Base-by-base conservation (phyloP, 2,888 invertebrate species). In the Cerastis rubricosa region DNA sequence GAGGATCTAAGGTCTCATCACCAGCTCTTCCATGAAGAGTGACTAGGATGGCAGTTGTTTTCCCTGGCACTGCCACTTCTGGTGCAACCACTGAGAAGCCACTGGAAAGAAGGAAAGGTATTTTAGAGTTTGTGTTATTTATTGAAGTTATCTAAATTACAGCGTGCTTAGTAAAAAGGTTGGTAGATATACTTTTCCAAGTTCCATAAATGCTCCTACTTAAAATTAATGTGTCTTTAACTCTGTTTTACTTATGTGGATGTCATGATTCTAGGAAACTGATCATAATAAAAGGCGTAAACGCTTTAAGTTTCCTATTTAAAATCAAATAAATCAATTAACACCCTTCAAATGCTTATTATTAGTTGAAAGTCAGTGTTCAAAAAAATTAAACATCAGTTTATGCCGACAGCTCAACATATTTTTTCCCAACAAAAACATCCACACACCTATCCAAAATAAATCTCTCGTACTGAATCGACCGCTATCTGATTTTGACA, bases 71-170 rank as follows among this genome's bases (percentile, higher is more conserved):
- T 6, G 97, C 97, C 22, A 97, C 97, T 90, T 97, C 97, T 11
- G 98, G 97, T 1, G 97, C 97, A 74, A 97, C 97, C 68, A 97
- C 97, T 61, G 97, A 97, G 92, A 97, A 97, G 25, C 97, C 97
- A 74, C 97, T 97, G 97, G 22, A 94, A 89, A 90, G 78, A 90
- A 91, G 79, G 78, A 77, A 74, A 47, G 45, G 0, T 0, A 9
- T 11, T 22, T 66, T 40, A 51, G 29, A 51, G 3, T 29, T 59
- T 17, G 8, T 59, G 59, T 8, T 59, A 29, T 17, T 29, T 59
- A 2, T 57, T 0, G 7, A 25, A 14, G 8, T 17, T 2, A 29
- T 59, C 59, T 59, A 59, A 19, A 29, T 59, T 59, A 59, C 9
- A 19, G 29, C 19, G 29, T 19, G 9, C 1, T 19, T 61, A 8